A percentile compares a stretch with the other conserved stretches of the same genome.
Evolutionary conservation across 2,113 vertebrate species (phyloP).

Genomic region (Suricata suricatta): DNA sequence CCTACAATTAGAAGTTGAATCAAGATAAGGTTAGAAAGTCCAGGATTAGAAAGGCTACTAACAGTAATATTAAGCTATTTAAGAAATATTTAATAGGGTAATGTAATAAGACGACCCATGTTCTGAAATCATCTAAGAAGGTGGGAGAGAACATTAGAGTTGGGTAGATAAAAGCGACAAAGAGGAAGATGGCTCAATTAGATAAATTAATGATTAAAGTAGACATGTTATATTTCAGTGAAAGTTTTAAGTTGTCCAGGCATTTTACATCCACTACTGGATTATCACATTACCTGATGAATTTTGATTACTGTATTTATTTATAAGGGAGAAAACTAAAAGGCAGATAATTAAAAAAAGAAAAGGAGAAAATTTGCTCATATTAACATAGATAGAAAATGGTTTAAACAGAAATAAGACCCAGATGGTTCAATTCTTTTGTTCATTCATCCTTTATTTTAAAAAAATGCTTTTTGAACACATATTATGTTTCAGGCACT

Average conservation of each 20-base stretch:
- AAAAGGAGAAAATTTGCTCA: background rate
- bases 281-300: background rate
- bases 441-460: background rate
- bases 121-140: background rate
- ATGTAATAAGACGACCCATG: background rate
- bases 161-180: background rate
- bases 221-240: background rate
- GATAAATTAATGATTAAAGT: background rate
- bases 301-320: background rate
- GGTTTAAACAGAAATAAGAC: background rate
- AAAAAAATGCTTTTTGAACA: background rate
- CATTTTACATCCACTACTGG: background rate
- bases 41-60: background rate
- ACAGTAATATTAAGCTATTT: background rate
- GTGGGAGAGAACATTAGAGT: background rate
- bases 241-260: background rate
- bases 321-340: background rate
- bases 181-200: background rate
- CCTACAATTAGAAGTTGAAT: background rate
- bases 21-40: background rate
- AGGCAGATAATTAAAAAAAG: background rate
- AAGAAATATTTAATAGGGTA: background rate
- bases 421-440: background rate
- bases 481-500: background rate
- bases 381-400: background rate